A percentile compares a stretch with the other conserved stretches of the same genome.
phyloP scores from a whole-genome alignment of 2,113 vertebrate genomes.

The Illadopsis cleaveri region DNA sequence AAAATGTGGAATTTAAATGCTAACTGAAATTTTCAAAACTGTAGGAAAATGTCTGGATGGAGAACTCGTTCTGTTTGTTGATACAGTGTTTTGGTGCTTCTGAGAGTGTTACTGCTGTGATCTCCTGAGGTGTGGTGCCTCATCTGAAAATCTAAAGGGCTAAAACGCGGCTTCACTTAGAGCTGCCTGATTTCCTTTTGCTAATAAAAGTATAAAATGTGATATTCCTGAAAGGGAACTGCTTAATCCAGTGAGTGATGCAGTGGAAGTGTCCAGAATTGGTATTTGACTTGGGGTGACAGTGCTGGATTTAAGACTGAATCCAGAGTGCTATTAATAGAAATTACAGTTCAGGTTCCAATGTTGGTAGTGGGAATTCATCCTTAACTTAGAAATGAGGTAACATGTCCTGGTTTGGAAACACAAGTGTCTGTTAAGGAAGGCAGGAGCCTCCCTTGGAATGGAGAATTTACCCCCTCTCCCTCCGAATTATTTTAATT shows the following conservation, averaged over 20 bases:
- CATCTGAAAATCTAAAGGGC: conserved; percentile 17
- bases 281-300: not conserved
- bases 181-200: conserved; percentile 1
- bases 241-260: not conserved
- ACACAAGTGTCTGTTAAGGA: not conserved
- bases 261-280: not conserved
- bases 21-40: not conserved
- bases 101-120: not conserved
- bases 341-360: not conserved
- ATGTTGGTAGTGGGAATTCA: not conserved
- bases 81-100: not conserved
- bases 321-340: not conserved
- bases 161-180: not conserved
- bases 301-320: not conserved
- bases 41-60: not conserved
- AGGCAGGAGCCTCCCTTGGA: not conserved
- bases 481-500: not conserved
- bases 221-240: not conserved
- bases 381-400: not conserved
- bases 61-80: not conserved
- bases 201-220: not conserved
- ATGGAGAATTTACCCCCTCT: not conserved
- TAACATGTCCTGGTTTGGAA: not conserved
- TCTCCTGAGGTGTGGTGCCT: not conserved
- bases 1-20: not conserved